Evolutionary conservation across 2,113 vertebrate genomes (phyloP).

Genomic region (Progne subis): DNA sequence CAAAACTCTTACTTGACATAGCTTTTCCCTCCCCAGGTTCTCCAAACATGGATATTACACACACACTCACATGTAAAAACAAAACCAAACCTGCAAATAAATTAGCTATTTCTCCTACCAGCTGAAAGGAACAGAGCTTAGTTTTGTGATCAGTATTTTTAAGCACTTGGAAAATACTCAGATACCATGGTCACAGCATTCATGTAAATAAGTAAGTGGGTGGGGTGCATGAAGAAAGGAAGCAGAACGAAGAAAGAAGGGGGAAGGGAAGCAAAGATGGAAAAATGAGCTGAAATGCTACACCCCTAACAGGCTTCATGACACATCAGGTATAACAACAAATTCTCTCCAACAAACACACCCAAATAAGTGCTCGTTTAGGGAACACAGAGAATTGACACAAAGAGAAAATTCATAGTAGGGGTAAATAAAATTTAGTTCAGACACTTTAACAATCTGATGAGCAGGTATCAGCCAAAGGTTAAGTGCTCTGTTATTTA

Average conservation of each 20-base stretch:
- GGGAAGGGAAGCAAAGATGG: slow-evolving; percentile 16
- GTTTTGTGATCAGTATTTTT: slow-evolving; percentile 41
- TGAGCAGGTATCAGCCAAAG: background rate
- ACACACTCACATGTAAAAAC: slow-evolving; percentile 30
- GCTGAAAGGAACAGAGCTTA: slow-evolving; percentile 29
- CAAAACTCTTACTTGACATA: background rate
- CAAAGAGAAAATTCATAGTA: background rate
- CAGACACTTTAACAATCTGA: background rate
- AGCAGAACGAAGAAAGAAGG: slow-evolving; percentile 11
- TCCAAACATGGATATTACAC: background rate
- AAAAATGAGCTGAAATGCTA: slow-evolving; percentile 25
- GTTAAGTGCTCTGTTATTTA: background rate
- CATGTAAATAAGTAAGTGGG: slow-evolving; percentile 46
- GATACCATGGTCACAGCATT: slow-evolving; percentile 45
- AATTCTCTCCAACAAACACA: slow-evolving; percentile 5
- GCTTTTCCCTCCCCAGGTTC: background rate
- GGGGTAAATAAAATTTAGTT: background rate
- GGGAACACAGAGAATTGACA: background rate
- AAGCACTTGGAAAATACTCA: slow-evolving; percentile 25
- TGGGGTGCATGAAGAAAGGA: slow-evolving; percentile 10
- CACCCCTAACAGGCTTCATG: background rate
- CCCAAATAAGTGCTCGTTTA: background rate
- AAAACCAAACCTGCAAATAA: slow-evolving; percentile 47
- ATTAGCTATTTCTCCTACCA: background rate
- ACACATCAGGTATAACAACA: slow-evolving; percentile 1